Conservation (phyloP, 2,888 invertebrate species). For the Dione juno region DNA sequence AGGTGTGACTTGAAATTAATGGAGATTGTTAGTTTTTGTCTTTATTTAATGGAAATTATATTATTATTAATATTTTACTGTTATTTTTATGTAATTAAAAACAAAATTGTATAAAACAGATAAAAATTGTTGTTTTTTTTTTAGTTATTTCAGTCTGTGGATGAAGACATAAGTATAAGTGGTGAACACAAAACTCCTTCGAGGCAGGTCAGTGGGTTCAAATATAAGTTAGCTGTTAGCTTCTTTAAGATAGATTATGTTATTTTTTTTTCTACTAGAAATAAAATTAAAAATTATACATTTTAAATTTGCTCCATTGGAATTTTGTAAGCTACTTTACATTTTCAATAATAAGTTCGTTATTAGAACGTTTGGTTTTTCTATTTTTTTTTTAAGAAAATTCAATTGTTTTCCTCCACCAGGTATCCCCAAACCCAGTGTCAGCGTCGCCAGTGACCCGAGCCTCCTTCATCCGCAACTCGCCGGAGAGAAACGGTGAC, state of each 20-base stretch:
- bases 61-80: no score
- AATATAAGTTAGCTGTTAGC: no score
- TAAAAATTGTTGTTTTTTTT: no score
- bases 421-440: slow-evolving; percentile 74
- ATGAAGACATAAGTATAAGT: slow-evolving; percentile 87
- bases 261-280: no score
- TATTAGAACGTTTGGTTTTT: no score
- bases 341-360: no score
- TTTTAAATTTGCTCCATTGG: no score
- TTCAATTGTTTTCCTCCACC: slow-evolving; percentile 23
- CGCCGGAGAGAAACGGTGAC: slow-evolving; percentile 63
- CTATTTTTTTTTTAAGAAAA: neutral
- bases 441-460: slow-evolving; percentile 67
- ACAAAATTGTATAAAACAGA: no score
- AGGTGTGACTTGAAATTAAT: slow-evolving; percentile 55
- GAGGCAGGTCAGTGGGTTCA: slow-evolving; percentile 64
- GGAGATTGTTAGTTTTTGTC: neutral
- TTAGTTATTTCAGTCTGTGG: slow-evolving; percentile 89
- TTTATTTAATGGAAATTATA: neutral
- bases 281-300: no score
- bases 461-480: slow-evolving; percentile 58
- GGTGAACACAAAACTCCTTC: slow-evolving; percentile 77
- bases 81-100: no score
- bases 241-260: no score
- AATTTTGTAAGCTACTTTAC: no score